Conservation (phyloP, 2,888 invertebrate genomes). For the Hirudinaria manillensis region DNA sequence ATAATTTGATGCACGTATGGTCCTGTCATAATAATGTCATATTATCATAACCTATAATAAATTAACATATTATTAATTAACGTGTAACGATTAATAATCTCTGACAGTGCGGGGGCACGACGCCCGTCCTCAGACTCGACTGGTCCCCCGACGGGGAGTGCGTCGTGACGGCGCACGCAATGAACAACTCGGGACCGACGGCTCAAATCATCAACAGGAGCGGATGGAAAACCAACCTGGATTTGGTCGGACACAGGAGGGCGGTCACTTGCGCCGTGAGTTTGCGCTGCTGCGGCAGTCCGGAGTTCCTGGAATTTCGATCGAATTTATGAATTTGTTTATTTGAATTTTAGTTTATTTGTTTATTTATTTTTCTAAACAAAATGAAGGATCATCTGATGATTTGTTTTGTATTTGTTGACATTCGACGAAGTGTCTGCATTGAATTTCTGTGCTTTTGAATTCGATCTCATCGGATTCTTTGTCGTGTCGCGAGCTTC, state of each 20-base stretch:
- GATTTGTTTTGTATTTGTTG: too few species aligned
- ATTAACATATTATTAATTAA: too few species aligned
- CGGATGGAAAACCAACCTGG: conserved; percentile 84
- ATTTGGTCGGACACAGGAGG: conserved; percentile 95
- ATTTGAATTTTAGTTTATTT: background rate
- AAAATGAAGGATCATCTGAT: too few species aligned
- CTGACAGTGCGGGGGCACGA: conserved; percentile 67
- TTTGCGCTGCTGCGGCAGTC: background rate
- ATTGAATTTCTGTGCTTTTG: too few species aligned
- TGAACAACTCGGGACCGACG: conserved; percentile 95
- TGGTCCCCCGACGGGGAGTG: conserved; percentile 98
- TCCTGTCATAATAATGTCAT: too few species aligned
- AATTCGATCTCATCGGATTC: too few species aligned
- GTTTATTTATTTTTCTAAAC: too few species aligned
- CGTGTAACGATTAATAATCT: background rate
- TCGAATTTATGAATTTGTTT: background rate
- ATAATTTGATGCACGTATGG: too few species aligned
- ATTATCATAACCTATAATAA: too few species aligned
- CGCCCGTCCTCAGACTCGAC: conserved; percentile 81
- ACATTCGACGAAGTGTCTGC: too few species aligned
- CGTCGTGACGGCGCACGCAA: conserved; percentile 92
- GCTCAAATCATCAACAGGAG: conserved; percentile 80
- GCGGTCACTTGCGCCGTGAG: conserved; percentile 80
- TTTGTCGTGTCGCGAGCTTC: too few species aligned
- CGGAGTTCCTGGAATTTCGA: background rate